phyloP scores from a whole-genome alignment of 2,113 vertebrate genomes.

The Carlito syrichta region DNA sequence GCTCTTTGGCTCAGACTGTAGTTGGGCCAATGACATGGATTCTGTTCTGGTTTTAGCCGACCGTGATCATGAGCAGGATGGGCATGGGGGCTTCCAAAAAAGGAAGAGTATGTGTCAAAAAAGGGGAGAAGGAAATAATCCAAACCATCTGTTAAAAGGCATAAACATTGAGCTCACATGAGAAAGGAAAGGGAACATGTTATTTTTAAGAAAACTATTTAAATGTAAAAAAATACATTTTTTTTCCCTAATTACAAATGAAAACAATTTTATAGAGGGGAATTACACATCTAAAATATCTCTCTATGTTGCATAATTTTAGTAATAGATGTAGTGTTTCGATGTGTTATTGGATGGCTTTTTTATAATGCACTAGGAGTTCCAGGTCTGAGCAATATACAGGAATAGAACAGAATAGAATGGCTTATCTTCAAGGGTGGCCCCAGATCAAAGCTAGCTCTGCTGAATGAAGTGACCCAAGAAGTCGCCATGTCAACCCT shows the following conservation, averaged over 20 bases:
- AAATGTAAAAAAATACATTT: neutral
- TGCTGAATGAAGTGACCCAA: rapidly evolving
- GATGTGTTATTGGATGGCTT: rapidly evolving
- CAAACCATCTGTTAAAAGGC: neutral
- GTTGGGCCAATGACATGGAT: rapidly evolving
- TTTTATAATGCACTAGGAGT: rapidly evolving
- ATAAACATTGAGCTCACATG: neutral
- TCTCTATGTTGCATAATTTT: neutral
- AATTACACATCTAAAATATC: too few relatives aligned
- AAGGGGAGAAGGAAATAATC: neutral
- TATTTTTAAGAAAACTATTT: slow-evolving; percentile 16
- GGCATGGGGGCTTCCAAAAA: neutral
- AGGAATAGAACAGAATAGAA: rapidly evolving
- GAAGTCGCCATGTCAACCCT: rapidly evolving
- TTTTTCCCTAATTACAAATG: neutral
- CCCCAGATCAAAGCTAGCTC: rapidly evolving
- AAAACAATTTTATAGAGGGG: neutral
- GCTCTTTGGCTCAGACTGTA: neutral
- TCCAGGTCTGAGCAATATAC: rapidly evolving
- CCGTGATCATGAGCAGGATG: rapidly evolving
- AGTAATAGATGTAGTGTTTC: neutral
- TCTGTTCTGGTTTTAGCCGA: neutral
- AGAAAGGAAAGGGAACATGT: neutral
- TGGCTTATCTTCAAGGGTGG: rapidly evolving
- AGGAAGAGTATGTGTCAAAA: neutral